Conservation (phyloP, 2,113 vertebrate genomes). For the Pachypanchax playfairii region DNA sequence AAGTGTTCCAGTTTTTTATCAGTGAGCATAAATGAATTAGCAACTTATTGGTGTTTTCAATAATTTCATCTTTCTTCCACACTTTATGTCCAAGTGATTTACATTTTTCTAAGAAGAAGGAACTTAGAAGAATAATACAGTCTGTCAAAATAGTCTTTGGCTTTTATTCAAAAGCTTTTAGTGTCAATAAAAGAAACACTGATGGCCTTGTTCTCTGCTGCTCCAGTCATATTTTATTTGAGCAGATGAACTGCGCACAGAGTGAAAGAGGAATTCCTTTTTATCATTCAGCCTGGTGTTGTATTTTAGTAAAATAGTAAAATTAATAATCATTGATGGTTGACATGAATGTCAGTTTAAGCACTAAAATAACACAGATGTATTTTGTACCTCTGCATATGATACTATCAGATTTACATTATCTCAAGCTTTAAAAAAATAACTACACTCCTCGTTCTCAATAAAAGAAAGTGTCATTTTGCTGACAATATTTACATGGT, state of each 20-base stretch:
- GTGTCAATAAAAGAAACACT: constrained; percentile 33
- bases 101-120: background rate
- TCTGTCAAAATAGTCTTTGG: constrained; percentile 25
- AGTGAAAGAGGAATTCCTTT: constrained; percentile 14
- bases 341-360: background rate
- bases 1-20: background rate
- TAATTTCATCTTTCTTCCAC: constrained; percentile 8
- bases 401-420: background rate
- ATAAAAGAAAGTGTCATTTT: background rate
- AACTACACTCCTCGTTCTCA: background rate
- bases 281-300: constrained; percentile 5
- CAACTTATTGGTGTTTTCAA: background rate
- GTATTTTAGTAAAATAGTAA: constrained; percentile 7
- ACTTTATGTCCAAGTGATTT: constrained; percentile 11
- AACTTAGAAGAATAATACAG: constrained; percentile 12
- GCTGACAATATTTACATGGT: too few species aligned
- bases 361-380: background rate
- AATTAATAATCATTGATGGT: background rate
- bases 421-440: background rate
- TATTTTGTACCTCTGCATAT: background rate
- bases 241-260: constrained; percentile 9
- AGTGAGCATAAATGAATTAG: background rate
- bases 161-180: constrained; percentile 32
- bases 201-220: constrained; percentile 19
- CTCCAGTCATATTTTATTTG: constrained; percentile 34